These are phyloP conservation scores for Forpus xanthops DNA, from an alignment of 2,797 vertebrate species.

Conservation along the genomic window DNA sequence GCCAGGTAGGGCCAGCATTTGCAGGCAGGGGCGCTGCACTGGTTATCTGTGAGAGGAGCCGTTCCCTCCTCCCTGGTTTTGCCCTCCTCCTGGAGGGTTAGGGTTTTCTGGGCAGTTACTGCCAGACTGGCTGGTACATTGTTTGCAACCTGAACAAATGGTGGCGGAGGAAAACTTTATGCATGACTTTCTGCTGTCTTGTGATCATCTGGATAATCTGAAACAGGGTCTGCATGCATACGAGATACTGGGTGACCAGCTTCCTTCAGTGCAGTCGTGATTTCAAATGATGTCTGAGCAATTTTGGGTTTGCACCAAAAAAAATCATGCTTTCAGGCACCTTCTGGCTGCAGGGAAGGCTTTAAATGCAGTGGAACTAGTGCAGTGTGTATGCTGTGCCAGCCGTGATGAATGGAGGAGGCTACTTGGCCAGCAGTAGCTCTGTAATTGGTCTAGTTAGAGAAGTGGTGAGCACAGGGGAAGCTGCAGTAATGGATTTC, in stretches of 20 bases:
- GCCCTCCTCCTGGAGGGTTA: neutral
- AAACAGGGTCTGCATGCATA: neutral
- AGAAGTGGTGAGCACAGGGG: neutral
- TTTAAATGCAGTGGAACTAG: neutral
- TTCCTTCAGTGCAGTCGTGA: neutral
- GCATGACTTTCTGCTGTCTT: neutral
- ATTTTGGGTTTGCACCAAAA: neutral
- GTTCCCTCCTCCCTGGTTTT: neutral
- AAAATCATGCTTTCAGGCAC: neutral
- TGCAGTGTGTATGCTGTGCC: neutral
- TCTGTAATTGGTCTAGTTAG: neutral
- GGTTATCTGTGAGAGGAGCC: neutral
- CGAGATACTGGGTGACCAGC: neutral
- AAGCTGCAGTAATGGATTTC: neutral
- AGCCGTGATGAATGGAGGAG: neutral
- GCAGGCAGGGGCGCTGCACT: neutral
- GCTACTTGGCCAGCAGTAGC: neutral
- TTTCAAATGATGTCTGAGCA: fast-evolving
- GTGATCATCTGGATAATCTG: neutral
- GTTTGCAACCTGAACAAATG: neutral
- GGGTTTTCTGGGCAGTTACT: neutral
- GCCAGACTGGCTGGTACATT: neutral
- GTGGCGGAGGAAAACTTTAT: neutral
- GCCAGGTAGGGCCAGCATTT: neutral
- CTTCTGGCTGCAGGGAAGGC: neutral